These are phyloP conservation scores for Sthenelais limicola DNA, from an alignment of 2,888 invertebrate genomes.

Conservation along the genomic window DNA sequence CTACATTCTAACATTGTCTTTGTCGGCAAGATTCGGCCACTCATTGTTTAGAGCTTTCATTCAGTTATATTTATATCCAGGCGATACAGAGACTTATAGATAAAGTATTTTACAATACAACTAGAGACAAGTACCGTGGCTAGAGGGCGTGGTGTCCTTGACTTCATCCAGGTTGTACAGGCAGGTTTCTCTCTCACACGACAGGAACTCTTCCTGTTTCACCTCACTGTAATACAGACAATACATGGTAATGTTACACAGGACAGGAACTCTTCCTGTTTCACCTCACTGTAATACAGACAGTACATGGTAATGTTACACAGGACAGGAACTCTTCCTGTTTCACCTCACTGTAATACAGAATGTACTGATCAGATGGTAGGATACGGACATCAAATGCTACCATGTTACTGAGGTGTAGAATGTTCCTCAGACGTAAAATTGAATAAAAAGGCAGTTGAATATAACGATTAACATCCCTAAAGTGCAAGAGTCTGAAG, in stretches of 20 bases:
- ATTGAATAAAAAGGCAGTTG: too few species aligned
- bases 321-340: not conserved
- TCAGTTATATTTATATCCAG: not conserved
- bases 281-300: conserved; percentile 61
- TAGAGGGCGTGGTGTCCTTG: conserved; percentile 71
- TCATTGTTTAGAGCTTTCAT: too few species aligned
- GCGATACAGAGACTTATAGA: not conserved
- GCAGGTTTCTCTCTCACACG: conserved; percentile 67
- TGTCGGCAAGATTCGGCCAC: too few species aligned
- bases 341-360: conserved; percentile 60
- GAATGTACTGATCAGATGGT: too few species aligned
- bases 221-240: conserved; percentile 64
- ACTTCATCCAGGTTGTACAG: conserved; percentile 77
- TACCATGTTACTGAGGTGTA: too few species aligned
- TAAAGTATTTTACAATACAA: not conserved
- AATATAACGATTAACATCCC: too few species aligned
- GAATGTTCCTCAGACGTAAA: too few species aligned
- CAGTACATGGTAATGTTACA: conserved; percentile 33
- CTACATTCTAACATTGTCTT: too few species aligned
- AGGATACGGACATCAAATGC: too few species aligned
- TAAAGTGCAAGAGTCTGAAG: too few species aligned
- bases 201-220: conserved; percentile 61
- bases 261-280: not conserved
- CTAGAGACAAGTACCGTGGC: too few species aligned
- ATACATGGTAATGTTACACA: conserved; percentile 15